Evolutionary conservation across 2,797 vertebrate species (phyloP).

Genomic region (Myotis myotis): DNA sequence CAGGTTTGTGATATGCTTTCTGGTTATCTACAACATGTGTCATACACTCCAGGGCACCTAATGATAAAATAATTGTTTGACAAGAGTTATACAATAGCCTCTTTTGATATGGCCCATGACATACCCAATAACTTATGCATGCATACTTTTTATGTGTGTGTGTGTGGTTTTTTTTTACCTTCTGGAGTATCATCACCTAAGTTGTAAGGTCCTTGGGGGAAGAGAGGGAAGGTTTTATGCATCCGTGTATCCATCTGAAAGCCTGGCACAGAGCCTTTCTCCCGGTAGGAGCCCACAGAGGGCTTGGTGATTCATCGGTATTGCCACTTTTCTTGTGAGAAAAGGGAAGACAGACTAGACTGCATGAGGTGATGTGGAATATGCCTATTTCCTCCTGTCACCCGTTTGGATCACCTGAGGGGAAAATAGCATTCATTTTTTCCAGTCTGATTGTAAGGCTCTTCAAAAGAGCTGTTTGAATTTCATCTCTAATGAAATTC

Average conservation of each 20-base stretch:
- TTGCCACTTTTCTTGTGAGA: background rate
- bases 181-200: background rate
- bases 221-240: background rate
- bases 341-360: background rate
- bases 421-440: background rate
- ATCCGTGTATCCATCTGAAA: accelerated
- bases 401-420: background rate
- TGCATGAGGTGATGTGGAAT: background rate
- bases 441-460: background rate
- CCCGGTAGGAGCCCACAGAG: background rate
- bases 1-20: background rate
- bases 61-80: background rate
- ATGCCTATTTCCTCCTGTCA: background rate
- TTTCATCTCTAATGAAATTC: slow-evolving; percentile 31
- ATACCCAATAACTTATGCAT: background rate
- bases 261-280: background rate
- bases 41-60: background rate
- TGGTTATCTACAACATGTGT: background rate
- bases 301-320: background rate
- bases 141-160: background rate
- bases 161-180: background rate
- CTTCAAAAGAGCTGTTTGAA: slow-evolving; percentile 29
- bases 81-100: background rate
- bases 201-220: background rate
- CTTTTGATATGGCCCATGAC: background rate